phyloP scores from a whole-genome alignment of 2,113 vertebrate species.

The Stercorarius parasiticus region DNA sequence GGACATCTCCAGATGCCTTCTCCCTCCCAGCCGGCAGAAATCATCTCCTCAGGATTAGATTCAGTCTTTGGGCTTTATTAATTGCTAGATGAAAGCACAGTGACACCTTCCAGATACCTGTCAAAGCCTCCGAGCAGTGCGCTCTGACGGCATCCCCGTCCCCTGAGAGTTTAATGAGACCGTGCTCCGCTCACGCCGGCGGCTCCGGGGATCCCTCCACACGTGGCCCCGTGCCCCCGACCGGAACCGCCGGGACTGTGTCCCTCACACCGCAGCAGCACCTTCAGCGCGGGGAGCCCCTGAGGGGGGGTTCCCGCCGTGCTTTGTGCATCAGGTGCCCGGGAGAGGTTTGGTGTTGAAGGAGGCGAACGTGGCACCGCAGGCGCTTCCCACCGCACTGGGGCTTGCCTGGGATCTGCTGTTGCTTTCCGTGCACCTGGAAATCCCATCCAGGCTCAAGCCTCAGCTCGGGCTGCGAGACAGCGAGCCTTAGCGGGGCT shows the following conservation, averaged over 20 bases:
- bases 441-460: background rate
- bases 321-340: background rate
- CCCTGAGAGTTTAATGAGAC: background rate
- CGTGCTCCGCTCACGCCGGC: background rate
- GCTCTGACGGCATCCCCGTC: background rate
- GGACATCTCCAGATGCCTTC: background rate
- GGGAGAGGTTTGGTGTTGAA: accelerated
- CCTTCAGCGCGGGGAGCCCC: accelerated
- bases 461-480: background rate
- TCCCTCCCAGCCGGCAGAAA: background rate
- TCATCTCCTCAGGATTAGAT: background rate
- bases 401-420: background rate
- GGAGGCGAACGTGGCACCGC: accelerated
- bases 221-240: background rate
- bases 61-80: background rate
- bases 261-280: accelerated
- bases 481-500: background rate
- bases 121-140: background rate
- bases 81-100: background rate
- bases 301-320: accelerated
- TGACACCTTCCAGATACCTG: background rate
- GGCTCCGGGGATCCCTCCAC: background rate
- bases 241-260: background rate
- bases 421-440: background rate
- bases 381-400: accelerated